phyloP scores from a whole-genome alignment of 1,140 invertebrate genomes.

The Drosophila triauraria region DNA sequence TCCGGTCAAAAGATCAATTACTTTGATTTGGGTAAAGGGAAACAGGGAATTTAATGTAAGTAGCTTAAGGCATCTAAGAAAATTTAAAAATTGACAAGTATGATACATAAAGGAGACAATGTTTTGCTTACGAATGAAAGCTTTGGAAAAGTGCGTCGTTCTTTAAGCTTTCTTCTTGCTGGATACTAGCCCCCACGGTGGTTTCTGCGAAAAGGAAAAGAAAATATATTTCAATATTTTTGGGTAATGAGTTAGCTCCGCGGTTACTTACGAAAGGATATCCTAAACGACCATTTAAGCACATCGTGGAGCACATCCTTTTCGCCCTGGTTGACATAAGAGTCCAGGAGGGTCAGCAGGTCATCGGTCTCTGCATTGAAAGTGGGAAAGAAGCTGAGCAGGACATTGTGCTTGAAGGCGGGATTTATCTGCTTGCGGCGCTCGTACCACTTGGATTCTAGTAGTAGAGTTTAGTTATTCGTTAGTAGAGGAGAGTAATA shows the following conservation, averaged over 20 bases:
- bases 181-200: conserved; percentile 48
- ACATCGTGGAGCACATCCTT: conserved; percentile 32
- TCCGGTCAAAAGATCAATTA: neutral
- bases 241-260: no score
- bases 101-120: no score
- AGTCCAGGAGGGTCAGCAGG: conserved; percentile 41
- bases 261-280: conserved; percentile 45
- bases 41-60: no score
- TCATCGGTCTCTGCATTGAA: conserved; percentile 55
- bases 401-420: conserved; percentile 52
- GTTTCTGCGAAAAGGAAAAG: conserved; percentile 36
- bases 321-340: conserved; percentile 17
- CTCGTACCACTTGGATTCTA: conserved; percentile 53
- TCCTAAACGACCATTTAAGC: conserved; percentile 26
- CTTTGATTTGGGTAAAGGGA: neutral
- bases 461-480: neutral
- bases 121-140: conserved; percentile 32
- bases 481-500: neutral
- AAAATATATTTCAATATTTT: neutral
- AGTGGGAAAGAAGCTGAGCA: conserved; percentile 62
- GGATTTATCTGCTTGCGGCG: conserved; percentile 61
- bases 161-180: conserved; percentile 2
- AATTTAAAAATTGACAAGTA: neutral
- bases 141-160: conserved; percentile 5
- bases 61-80: no score